These are phyloP conservation scores for Glossosoma conforme DNA, from an alignment of 1,140 invertebrate species.

Conservation along the genomic window DNA sequence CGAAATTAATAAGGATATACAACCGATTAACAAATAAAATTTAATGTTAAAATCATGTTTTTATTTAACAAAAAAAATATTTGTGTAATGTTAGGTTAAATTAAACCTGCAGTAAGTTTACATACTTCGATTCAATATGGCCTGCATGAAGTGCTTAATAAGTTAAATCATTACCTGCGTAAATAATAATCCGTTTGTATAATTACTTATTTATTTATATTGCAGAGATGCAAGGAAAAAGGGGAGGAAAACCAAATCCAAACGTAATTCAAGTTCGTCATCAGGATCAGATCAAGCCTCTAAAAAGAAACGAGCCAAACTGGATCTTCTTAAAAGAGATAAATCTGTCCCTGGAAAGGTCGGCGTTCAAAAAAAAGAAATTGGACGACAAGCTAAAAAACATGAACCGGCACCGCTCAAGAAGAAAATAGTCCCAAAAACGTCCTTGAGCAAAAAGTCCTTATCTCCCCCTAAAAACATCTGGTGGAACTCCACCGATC, in stretches of 20 bases:
- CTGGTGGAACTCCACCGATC: slow-evolving; percentile 48
- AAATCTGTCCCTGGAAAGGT: slow-evolving; percentile 42
- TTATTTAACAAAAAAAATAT: no score
- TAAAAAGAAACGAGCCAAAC: slow-evolving; percentile 48
- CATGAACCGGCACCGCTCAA: slow-evolving; percentile 35
- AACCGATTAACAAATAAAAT: no score
- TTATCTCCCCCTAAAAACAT: slow-evolving; percentile 48
- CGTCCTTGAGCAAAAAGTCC: slow-evolving; percentile 44
- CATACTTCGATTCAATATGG: no score
- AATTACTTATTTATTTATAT: no score
- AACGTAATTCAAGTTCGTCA: slow-evolving; percentile 50
- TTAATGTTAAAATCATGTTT: no score
- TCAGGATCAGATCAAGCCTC: slow-evolving; percentile 44
- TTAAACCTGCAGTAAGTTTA: no score
- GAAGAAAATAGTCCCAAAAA: slow-evolving; percentile 40
- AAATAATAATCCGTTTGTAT: no score
- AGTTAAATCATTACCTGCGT: background rate
- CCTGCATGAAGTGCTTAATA: no score
- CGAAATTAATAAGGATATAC: no score
- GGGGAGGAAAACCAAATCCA: slow-evolving; percentile 44
- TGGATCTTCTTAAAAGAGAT: slow-evolving; percentile 41
- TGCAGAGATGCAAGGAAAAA: slow-evolving; percentile 44
- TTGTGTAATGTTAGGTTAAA: no score
- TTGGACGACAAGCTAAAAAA: slow-evolving; percentile 40
- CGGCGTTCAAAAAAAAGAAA: slow-evolving; percentile 42